Percentiles rank a stretch among this genome's conserved stretches.
Conservation (phyloP, 2,797 vertebrate species). For the Lacerta bilineata region DNA sequence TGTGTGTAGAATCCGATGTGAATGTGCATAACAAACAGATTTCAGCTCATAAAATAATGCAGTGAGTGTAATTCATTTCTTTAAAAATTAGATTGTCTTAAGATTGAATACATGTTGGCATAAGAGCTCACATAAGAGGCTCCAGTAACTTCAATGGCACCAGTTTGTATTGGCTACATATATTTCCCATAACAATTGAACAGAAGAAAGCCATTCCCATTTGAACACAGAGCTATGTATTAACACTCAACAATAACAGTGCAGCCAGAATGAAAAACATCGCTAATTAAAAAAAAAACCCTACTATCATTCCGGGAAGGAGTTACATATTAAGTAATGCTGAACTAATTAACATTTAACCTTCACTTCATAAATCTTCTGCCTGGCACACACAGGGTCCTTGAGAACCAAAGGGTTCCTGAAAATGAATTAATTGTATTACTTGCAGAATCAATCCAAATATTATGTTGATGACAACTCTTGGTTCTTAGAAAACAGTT, state of each 20-base stretch:
- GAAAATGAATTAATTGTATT: conserved; percentile 56
- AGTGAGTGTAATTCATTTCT: conserved; percentile 71
- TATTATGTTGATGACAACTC: conserved; percentile 55
- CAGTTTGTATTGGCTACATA: conserved; percentile 44
- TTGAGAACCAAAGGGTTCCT: conserved; percentile 37
- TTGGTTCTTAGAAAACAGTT: conserved; percentile 68
- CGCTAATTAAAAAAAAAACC: conserved; percentile 66
- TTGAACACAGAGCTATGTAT: conserved; percentile 64
- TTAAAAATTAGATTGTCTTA: conserved; percentile 74
- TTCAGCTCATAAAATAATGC: conserved; percentile 83
- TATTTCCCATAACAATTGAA: conserved; percentile 65
- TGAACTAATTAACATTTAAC: conserved; percentile 66
- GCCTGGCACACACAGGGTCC: conserved; percentile 57
- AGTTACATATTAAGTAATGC: conserved; percentile 69
- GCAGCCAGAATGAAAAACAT: conserved; percentile 67
- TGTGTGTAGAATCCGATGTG: conserved; percentile 79
- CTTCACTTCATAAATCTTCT: conserved; percentile 53
- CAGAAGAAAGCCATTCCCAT: conserved; percentile 73
- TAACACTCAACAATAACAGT: conserved; percentile 66
- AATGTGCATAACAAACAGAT: conserved; percentile 84
- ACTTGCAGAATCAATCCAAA: conserved; percentile 45
- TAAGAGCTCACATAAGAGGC: neutral
- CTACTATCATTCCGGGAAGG: conserved; percentile 65
- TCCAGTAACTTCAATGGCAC: conserved; percentile 7
- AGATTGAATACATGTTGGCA: conserved; percentile 64